A percentile compares a stretch with the other conserved stretches of the same genome.
Evolutionary conservation across 2,113 vertebrate genomes (phyloP).

Genomic region (Hypomesus transpacificus): DNA sequence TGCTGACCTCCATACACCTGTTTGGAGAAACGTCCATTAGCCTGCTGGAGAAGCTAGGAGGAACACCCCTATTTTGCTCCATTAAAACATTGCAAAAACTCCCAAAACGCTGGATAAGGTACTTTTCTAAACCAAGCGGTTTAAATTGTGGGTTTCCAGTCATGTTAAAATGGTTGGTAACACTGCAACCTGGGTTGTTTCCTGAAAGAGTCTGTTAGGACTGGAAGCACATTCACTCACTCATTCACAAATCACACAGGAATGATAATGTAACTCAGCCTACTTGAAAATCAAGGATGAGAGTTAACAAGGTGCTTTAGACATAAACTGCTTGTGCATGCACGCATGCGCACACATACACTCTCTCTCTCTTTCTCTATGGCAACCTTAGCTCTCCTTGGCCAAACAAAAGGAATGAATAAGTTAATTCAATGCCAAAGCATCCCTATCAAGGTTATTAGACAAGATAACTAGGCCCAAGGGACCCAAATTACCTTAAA

Average conservation of each 20-base stretch:
- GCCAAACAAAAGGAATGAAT: background rate
- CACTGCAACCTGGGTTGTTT: conserved; percentile 3
- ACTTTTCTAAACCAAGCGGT: background rate
- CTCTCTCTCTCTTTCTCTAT: background rate
- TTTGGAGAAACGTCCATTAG: background rate
- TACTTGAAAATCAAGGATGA: background rate
- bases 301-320: conserved; percentile 8
- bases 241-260: conserved; percentile 11
- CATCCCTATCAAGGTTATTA: too few species aligned
- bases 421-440: too few species aligned
- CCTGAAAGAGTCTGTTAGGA: conserved; percentile 16
- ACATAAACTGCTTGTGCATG: background rate
- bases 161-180: conserved; percentile 15
- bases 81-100: background rate
- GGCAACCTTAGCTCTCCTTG: conserved; percentile 1
- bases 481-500: too few species aligned
- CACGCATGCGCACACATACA: background rate
- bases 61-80: background rate
- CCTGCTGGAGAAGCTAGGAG: background rate
- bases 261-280: conserved; percentile 22
- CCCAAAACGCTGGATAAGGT: background rate
- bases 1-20: background rate
- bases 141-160: conserved; percentile 13
- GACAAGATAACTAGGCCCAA: too few species aligned
- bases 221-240: conserved; percentile 28